Conservation (phyloP, 2,888 invertebrate genomes). For the Dryomyza anilis region DNA sequence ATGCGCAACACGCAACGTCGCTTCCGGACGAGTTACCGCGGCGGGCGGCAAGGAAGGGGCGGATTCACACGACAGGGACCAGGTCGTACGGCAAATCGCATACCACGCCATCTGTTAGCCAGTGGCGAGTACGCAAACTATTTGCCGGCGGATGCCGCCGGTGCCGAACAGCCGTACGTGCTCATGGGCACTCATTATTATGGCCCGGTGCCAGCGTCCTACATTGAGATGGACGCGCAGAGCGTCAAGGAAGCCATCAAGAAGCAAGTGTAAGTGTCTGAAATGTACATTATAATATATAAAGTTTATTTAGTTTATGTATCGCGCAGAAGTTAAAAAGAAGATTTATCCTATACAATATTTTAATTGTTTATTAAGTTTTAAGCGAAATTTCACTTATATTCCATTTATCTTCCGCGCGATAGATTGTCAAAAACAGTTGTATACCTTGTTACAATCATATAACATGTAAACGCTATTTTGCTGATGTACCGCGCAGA, state of each 20-base stretch:
- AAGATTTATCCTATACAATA: too few species aligned
- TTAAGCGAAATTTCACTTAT: too few species aligned
- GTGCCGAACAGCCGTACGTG: slow-evolving; percentile 53
- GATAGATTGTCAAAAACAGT: too few species aligned
- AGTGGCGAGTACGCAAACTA: slow-evolving; percentile 54
- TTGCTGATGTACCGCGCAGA: too few species aligned
- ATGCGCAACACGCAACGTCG: slow-evolving; percentile 54
- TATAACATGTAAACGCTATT: too few species aligned
- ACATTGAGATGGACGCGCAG: slow-evolving; percentile 60
- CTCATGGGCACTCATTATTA: slow-evolving; percentile 62
- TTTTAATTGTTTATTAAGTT: too few species aligned
- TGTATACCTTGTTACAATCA: too few species aligned
- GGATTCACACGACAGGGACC: slow-evolving; percentile 61
- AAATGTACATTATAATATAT: neutral
- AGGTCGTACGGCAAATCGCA: slow-evolving; percentile 59
- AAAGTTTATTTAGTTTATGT: too few species aligned
- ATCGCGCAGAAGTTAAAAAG: too few species aligned
- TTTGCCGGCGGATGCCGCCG: slow-evolving; percentile 54
- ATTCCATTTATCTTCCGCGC: too few species aligned
- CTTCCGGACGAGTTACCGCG: slow-evolving; percentile 57
- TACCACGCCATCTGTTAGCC: slow-evolving; percentile 60
- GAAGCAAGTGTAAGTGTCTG: slow-evolving; percentile 85
- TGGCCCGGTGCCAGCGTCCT: slow-evolving; percentile 57
- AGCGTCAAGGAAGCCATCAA: slow-evolving; percentile 83
- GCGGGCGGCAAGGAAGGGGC: slow-evolving; percentile 58